Evolutionary conservation across 2,797 vertebrate species (phyloP), one percentile per base, ranked within the genome.

Genomic region (Scleropages formosus): DNA sequence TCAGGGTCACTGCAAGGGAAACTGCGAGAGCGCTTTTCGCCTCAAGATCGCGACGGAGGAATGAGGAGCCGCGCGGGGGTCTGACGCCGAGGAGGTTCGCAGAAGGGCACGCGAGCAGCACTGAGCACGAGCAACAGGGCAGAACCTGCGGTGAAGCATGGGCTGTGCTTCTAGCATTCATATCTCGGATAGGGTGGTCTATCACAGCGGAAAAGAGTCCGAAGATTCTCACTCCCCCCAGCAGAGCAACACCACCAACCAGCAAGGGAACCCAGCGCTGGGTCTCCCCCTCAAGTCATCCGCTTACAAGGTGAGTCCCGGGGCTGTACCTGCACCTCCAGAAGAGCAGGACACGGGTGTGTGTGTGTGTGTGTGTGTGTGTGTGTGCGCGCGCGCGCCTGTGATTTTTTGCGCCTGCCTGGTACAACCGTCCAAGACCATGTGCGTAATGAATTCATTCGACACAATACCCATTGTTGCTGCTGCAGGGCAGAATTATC

Each of bases 101-200:
- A 86, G 77, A 82, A 84, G 82, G 63, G 86, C 88, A 84, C 82
- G 82, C 86, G 86, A 84, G 82, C 86, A 88, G 83, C 86, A 86
- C 80, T 88, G 86, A 79, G 83, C 81, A 84, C 84, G 85, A 76
- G 64, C 81, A 81, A 80, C 82, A 81, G 31, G 87, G 84, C 85
- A 86, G 84, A 91, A 89, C 90, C 92, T 91, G 90, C 77, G 89
- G 85, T 92, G 91, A 94, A 93, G 92, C 93, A 98, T 98, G 97
- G 97, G 96, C 94, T 98, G 97, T 92, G 94, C 96, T 92, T 96
- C 96, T 87, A 99, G 96, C 94, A 96, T 96, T 88, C 95, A 95
- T 93, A 92, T 94, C 88, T 96, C 95, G 90, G 95, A 98, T 90
- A 94, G 93, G 91, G 92, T 94, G 92, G 93, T 92, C 85, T 93